phyloP scores from a whole-genome alignment of 2,113 vertebrate species.

The Clarias gariepinus region DNA sequence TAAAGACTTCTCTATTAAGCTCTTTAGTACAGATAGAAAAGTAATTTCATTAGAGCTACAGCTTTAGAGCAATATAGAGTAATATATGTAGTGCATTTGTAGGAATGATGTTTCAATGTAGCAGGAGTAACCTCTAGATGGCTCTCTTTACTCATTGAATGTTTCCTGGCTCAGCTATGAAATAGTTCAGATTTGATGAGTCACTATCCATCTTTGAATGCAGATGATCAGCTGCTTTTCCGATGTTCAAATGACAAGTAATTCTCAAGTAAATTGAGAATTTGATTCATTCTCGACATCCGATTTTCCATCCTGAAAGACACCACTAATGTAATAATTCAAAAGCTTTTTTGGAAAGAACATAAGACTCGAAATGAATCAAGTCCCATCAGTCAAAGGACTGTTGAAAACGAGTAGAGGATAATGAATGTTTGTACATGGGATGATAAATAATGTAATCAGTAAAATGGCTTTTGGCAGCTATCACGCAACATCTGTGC shows the following conservation, averaged over 20 bases:
- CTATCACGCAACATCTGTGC: not conserved
- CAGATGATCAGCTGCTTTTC: not conserved
- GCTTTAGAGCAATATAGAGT: not conserved
- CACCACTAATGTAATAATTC: not conserved
- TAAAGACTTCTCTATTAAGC: not conserved
- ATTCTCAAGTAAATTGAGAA: not conserved
- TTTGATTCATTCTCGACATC: not conserved
- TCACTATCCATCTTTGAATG: not conserved
- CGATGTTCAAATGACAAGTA: not conserved
- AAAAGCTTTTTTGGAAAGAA: not conserved
- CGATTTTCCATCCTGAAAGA: not conserved
- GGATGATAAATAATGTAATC: not conserved
- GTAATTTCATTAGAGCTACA: not conserved
- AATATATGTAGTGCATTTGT: not conserved
- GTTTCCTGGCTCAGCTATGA: not conserved
- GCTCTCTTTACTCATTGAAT: conserved; percentile 8
- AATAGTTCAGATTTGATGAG: conserved; percentile 4
- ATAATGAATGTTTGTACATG: not conserved
- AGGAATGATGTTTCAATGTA: not conserved
- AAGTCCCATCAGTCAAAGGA: not conserved
- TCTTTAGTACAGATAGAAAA: not conserved
- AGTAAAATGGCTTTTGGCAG: conserved; percentile 9
- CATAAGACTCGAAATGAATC: not conserved
- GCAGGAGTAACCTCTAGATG: conserved; percentile 4
- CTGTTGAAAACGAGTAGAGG: not conserved